These are phyloP conservation scores for Drosophila meridiana DNA, from an alignment of 2,888 invertebrate species.

Conservation along the genomic window DNA sequence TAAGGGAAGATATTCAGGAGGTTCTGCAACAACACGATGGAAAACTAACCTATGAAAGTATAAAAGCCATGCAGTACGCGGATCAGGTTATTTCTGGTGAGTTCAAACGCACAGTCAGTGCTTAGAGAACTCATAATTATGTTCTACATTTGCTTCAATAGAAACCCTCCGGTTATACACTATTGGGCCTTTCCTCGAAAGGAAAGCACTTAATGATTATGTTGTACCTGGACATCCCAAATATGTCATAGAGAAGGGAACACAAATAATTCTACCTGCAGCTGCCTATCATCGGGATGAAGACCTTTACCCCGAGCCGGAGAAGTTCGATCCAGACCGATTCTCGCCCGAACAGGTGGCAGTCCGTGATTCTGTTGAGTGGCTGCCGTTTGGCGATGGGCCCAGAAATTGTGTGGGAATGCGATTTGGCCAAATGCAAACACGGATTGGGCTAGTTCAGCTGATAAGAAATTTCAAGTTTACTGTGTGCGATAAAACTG, in stretches of 20 bases:
- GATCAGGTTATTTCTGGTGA: constrained; percentile 85
- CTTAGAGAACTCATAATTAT: background rate
- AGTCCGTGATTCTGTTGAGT: constrained; percentile 84
- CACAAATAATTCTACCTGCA: constrained; percentile 65
- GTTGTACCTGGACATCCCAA: constrained; percentile 80
- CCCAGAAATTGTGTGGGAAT: constrained; percentile 82
- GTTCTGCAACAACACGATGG: constrained; percentile 83
- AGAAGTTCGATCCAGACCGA: constrained; percentile 87
- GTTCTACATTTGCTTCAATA: constrained; percentile 53
- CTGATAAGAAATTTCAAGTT: constrained; percentile 77
- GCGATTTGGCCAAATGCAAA: constrained; percentile 83
- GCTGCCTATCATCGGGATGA: constrained; percentile 87
- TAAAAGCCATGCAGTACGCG: constrained; percentile 85
- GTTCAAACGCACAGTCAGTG: background rate
- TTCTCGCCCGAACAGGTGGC: constrained; percentile 87
- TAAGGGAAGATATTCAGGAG: constrained; percentile 84
- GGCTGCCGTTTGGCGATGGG: constrained; percentile 83
- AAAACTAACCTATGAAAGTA: constrained; percentile 83
- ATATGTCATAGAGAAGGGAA: constrained; percentile 85
- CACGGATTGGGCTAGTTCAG: constrained; percentile 70
- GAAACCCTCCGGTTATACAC: constrained; percentile 87
- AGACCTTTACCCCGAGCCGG: constrained; percentile 86
- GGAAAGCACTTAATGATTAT: constrained; percentile 85
- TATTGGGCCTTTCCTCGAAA: constrained; percentile 85
- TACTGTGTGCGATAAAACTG: constrained; percentile 60